Base-by-base conservation (phyloP, 2,888 invertebrate species). In the Criorhina ranunculi region DNA sequence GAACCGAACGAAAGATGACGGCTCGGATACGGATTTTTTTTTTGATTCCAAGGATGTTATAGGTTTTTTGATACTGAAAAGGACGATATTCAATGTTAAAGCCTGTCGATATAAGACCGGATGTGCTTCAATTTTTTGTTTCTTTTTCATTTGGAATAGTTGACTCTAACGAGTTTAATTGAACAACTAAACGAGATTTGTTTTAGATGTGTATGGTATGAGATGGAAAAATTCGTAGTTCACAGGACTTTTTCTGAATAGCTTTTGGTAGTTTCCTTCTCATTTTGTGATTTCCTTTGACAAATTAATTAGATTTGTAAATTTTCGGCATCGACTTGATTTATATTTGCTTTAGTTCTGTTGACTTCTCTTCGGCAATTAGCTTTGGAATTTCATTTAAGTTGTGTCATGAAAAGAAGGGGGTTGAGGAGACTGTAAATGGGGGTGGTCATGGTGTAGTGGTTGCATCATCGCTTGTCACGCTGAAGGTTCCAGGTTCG, bases 171-270 rank as follows among this genome's bases (percentile, higher is more conserved):
- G 46, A 67, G 66, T 80, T 80, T 80, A 80, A 80, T 80, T 80
- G 80, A 80, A 80, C 81, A 81, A 69, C 62, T 81, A 69, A 81
- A 81, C 69, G 62, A 76, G 81, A 81, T 81, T 81, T 76, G 69
- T 62, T 72, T 49, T 51, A 40, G 31, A 40, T 51, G 7, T 51
- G 7, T 40, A 59, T 46, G 44, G 17, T 9, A 51, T 33, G 37
- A 8, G 15, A 31, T 33, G 12, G 9, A 53, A 33, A 49, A 29
- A 17, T 73, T 49, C 35, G 31, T 5, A 42, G 29, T 73, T 40
- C 35, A 40, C 8, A 42, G 53, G 67, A 40, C 3, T 1, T 12
- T 29, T 60, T 11, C 12, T 19, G 5, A 29, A 3, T n/a, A 24
- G 24, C 29, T 15, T 12, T 53, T 12, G 8, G 42, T 17, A 1